phyloP scores from a whole-genome alignment of 2,797 vertebrate genomes.

The Brachymystax lenok region DNA sequence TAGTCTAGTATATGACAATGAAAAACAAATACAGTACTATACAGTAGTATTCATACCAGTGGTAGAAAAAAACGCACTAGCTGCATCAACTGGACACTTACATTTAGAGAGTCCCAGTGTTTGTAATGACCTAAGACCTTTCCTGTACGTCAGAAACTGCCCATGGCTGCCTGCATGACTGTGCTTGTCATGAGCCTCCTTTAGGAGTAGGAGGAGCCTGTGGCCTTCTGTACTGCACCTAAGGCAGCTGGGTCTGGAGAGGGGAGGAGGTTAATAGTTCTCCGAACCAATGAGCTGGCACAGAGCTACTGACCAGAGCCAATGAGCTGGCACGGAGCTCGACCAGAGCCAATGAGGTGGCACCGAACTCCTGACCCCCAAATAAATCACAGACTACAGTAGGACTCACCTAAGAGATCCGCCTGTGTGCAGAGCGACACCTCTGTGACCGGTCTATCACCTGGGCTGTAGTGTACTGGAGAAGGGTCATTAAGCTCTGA shows the following conservation, averaged over 20 bases:
- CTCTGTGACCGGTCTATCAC: not conserved
- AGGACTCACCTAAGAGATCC: not conserved
- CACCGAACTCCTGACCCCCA: constrained; percentile 13
- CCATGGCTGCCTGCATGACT: constrained; percentile 1
- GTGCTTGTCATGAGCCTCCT: constrained; percentile 34
- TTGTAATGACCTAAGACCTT: constrained; percentile 4
- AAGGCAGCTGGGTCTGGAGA: not conserved
- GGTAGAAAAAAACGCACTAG: not conserved
- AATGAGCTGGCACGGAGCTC: constrained; percentile 36
- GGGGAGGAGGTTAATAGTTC: not conserved
- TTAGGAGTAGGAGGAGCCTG: not conserved
- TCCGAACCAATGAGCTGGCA: constrained; percentile 48
- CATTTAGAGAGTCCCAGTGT: constrained; percentile 1
- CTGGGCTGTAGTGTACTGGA: not conserved
- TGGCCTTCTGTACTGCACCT: not conserved
- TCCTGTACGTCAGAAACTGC: not conserved
- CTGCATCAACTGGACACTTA: not conserved
- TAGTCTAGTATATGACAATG: not conserved
- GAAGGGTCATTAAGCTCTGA: not conserved
- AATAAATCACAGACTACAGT: constrained; percentile 21
- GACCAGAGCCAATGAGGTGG: constrained; percentile 16
- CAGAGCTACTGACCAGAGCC: constrained; percentile 41
- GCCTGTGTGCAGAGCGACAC: not conserved
- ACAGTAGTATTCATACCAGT: not conserved
- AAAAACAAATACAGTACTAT: not conserved